Evolutionary conservation across 2,113 vertebrate species (phyloP).

Genomic region (Acrocephalus kingi): DNA sequence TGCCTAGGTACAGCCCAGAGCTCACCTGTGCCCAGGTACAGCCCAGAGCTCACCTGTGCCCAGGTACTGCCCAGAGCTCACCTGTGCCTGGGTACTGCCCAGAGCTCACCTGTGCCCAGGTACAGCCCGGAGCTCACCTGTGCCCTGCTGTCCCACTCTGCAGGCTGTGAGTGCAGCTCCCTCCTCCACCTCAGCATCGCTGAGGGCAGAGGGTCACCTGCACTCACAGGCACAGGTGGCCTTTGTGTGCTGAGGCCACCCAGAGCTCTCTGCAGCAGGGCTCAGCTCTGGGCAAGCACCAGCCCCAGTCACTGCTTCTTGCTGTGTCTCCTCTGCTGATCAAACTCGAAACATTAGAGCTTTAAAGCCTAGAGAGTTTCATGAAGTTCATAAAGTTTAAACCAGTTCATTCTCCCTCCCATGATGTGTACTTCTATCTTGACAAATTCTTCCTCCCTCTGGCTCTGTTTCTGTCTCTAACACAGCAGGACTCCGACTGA

Average conservation of each 20-base stretch:
- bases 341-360: neutral
- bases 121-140: neutral
- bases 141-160: conserved; percentile 66
- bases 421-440: neutral
- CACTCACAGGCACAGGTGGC: neutral
- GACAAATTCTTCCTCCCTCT: neutral
- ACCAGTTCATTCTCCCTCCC: neutral
- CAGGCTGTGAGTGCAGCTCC: conserved; percentile 42
- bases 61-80: neutral
- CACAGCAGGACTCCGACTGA: neutral
- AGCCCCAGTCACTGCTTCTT: rapidly evolving
- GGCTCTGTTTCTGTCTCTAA: neutral
- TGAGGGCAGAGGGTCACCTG: conserved; percentile 65
- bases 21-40: too few relatives aligned
- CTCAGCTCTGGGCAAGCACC: neutral
- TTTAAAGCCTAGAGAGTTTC: neutral
- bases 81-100: neutral
- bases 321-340: too few relatives aligned
- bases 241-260: rapidly evolving
- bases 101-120: neutral
- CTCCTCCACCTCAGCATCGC: conserved; percentile 53
- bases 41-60: neutral
- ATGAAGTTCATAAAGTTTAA: neutral
- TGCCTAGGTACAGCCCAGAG: too few relatives aligned
- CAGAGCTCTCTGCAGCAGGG: neutral